A percentile compares a stretch with the other conserved stretches of the same genome.
phyloP scores from a whole-genome alignment of 1,140 invertebrate genomes.

The Phortica variegata region DNA sequence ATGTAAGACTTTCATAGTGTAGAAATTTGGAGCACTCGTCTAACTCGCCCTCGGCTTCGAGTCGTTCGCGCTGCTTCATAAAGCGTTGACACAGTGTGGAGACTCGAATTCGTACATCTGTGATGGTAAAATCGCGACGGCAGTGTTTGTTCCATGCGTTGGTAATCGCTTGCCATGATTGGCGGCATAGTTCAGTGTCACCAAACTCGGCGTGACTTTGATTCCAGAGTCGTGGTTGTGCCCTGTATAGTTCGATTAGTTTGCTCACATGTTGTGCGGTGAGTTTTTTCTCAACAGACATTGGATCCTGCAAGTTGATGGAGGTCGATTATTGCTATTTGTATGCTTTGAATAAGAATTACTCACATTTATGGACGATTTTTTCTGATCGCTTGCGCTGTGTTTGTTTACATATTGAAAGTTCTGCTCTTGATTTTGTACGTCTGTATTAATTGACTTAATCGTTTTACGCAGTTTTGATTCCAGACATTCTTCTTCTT shows the following conservation, averaged over 20 bases:
- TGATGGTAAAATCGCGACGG: constrained; percentile 29
- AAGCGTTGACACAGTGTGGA: constrained; percentile 42
- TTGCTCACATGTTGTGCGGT: constrained; percentile 27
- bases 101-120: constrained; percentile 36
- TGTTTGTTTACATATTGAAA: no score
- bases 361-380: no score
- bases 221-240: constrained; percentile 38
- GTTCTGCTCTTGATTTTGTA: no score
- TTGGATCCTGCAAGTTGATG: no score
- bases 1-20: constrained; percentile 36
- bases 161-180: constrained; percentile 38
- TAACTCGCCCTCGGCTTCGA: constrained; percentile 35
- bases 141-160: constrained; percentile 30
- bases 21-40: constrained; percentile 34
- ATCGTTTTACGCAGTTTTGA: no score
- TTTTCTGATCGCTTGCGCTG: no score
- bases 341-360: no score
- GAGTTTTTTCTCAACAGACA: constrained; percentile 25
- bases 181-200: constrained; percentile 26
- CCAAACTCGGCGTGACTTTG: constrained; percentile 34
- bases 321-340: no score
- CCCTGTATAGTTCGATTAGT: constrained; percentile 36
- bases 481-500: no score
- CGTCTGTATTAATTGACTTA: no score
- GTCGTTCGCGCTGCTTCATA: constrained; percentile 38